Percentiles rank a stretch among this genome's conserved stretches.
Evolutionary conservation across 2,797 vertebrate genomes (phyloP).

Genomic region (Hozukius guyotensis): DNA sequence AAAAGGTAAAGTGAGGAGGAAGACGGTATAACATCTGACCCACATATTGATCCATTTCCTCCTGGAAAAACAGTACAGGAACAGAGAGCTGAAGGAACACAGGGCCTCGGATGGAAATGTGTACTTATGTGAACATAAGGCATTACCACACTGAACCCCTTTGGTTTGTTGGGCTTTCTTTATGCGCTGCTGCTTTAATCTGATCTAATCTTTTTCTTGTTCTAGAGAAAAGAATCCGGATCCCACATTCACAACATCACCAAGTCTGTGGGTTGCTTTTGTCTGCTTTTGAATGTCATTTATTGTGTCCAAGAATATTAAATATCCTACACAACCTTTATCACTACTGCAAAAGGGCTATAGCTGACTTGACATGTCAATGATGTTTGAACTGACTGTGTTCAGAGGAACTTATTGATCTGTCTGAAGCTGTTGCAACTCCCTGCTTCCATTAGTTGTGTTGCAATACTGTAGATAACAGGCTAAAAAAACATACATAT

Average conservation of each 20-base stretch:
- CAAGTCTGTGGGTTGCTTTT: background rate
- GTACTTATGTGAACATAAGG: background rate
- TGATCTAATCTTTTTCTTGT: background rate
- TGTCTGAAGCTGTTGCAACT: background rate
- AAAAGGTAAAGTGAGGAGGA: background rate
- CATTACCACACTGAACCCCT: background rate
- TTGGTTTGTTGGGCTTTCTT: background rate
- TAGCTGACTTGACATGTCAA: background rate
- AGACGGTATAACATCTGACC: background rate
- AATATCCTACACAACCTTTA: background rate
- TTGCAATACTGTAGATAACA: slow-evolving; percentile 27
- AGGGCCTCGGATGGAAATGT: background rate
- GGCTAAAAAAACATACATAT: slow-evolving; percentile 2
- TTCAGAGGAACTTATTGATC: slow-evolving; percentile 47
- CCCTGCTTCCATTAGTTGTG: slow-evolving; percentile 6
- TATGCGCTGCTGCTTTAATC: background rate
- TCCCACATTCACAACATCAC: background rate
- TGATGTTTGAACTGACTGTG: slow-evolving; percentile 28
- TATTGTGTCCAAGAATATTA: background rate
- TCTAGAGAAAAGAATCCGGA: background rate
- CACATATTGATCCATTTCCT: slow-evolving; percentile 19
- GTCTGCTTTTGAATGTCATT: background rate
- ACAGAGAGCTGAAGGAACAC: background rate
- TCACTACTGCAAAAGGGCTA: background rate
- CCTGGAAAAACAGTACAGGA: background rate